phyloP scores from a whole-genome alignment of 2,113 vertebrate species.

The Puntigrus tetrazona region DNA sequence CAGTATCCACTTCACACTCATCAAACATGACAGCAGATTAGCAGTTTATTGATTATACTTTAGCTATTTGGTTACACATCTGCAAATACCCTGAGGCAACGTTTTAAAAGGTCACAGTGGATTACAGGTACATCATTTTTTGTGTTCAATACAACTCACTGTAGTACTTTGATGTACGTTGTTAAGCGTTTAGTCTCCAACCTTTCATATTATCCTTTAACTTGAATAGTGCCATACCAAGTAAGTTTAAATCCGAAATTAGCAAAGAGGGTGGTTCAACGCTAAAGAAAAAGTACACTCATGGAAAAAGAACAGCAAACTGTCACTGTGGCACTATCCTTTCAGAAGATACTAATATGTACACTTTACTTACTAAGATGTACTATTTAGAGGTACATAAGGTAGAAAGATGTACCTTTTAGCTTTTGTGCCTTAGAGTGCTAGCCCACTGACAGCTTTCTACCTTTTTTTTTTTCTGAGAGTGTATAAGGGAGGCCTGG shows the following conservation, averaged over 20 bases:
- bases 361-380: neutral
- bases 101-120: neutral
- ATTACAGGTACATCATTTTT: neutral
- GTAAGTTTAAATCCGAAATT: neutral
- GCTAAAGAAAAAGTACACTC: neutral
- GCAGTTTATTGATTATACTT: slow-evolving; percentile 43
- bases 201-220: neutral
- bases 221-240: neutral
- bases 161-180: neutral
- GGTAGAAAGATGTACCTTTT: neutral
- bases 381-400: neutral
- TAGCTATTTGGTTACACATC: slow-evolving; percentile 25
- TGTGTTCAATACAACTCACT: neutral
- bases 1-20: slow-evolving; percentile 37
- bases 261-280: neutral
- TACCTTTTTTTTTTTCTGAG: neutral
- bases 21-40: slow-evolving; percentile 43
- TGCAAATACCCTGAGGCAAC: slow-evolving; percentile 16
- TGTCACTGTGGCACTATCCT: neutral
- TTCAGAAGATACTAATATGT: neutral
- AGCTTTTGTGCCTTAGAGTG: neutral
- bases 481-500: neutral
- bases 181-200: neutral
- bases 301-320: neutral
- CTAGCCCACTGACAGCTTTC: neutral